Conservation (phyloP, 2,888 invertebrate genomes). For the Apeira syringaria region DNA sequence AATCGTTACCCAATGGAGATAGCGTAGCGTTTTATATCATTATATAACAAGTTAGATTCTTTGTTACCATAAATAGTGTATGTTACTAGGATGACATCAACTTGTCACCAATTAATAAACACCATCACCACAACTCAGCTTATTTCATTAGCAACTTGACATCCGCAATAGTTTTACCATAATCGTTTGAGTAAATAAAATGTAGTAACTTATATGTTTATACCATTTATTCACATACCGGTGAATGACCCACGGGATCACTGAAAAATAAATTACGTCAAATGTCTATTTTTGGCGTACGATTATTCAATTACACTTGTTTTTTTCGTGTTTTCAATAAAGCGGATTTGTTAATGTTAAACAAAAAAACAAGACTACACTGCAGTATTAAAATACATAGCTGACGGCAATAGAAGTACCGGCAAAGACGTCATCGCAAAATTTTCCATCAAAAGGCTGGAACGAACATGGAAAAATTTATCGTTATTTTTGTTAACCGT, state of each 20-base stretch:
- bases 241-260: neutral
- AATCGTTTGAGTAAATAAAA: neutral
- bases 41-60: too few species aligned
- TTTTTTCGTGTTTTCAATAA: too few species aligned
- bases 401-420: conserved; percentile 6
- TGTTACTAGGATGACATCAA: conserved; percentile 7
- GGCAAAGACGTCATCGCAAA: conserved; percentile 16
- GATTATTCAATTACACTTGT: too few species aligned
- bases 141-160: conserved; percentile 23
- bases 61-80: too few species aligned
- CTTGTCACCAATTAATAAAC: conserved; percentile 13
- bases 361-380: conserved; percentile 1
- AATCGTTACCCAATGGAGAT: too few species aligned
- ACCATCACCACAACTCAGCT: conserved; percentile 13
- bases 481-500: conserved; percentile 3
- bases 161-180: conserved; percentile 19
- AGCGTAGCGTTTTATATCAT: too few species aligned
- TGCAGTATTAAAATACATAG: conserved; percentile 3
- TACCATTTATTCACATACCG: conserved; percentile 7
- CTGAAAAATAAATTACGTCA: too few species aligned
- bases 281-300: too few species aligned
- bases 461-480: conserved; percentile 10
- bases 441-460: conserved; percentile 5
- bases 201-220: conserved; percentile 1
- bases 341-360: too few species aligned